Conservation (phyloP, 2,888 invertebrate species). For the Drosophila subquinaria region DNA sequence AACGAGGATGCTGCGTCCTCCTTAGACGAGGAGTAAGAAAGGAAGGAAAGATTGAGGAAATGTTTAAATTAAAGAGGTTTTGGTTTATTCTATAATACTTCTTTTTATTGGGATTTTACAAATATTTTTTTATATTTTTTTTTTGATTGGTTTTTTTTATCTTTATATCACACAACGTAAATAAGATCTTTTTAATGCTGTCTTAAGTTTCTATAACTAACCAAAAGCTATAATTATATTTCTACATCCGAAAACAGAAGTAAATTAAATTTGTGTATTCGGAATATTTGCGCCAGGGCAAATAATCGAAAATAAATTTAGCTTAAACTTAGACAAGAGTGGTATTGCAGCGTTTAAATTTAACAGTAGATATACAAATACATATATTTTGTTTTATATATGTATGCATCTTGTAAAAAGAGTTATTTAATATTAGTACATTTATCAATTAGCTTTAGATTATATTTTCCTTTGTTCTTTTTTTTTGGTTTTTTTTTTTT, state of each 20-base stretch:
- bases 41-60: neutral
- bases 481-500: slow-evolving; percentile 22
- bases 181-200: slow-evolving; percentile 76
- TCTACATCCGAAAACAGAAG: slow-evolving; percentile 62
- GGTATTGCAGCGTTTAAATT: slow-evolving; percentile 66
- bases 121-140: slow-evolving; percentile 71
- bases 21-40: too few species aligned
- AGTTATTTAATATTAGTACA: slow-evolving; percentile 66
- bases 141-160: slow-evolving; percentile 67
- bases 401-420: slow-evolving; percentile 52
- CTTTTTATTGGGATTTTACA: slow-evolving; percentile 81
- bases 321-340: slow-evolving; percentile 55
- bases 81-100: slow-evolving; percentile 76
- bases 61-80: slow-evolving; percentile 19
- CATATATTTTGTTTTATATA: slow-evolving; percentile 36
- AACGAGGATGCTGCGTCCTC: too few species aligned
- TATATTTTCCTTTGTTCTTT: neutral
- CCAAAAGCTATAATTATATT: slow-evolving; percentile 50
- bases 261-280: slow-evolving; percentile 44
- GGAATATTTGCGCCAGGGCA: slow-evolving; percentile 52
- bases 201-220: slow-evolving; percentile 72
- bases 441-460: slow-evolving; percentile 35
- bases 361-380: slow-evolving; percentile 60
- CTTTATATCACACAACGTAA: slow-evolving; percentile 84
- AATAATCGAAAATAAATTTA: slow-evolving; percentile 42